Base-by-base conservation (phyloP, 2,113 vertebrate species). In the Carollia perspicillata region DNA sequence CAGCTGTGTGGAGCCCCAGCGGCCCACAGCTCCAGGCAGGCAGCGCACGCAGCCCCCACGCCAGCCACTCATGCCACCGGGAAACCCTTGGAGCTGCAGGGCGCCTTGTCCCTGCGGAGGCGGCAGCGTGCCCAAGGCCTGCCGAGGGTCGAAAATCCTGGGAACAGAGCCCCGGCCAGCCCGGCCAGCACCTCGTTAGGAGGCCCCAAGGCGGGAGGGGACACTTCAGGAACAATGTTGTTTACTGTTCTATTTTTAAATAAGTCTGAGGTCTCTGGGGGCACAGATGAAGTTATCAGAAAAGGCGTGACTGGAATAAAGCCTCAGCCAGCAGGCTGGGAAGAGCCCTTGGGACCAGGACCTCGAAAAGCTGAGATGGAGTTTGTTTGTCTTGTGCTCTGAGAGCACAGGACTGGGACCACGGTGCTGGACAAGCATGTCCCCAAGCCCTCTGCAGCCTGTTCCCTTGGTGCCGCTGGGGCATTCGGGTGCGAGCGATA, bases 211-310 rank as follows among this genome's bases (percentile, higher is more conserved):
- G 13, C 8, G 84, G 69, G 47, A 40, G 49, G 84, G 92, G 89
- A 30, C 60, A 71, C 58, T 71, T 78, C 47, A 96, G 93, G 95
- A 94, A 97, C 91, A 84, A 87, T 69, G 66, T 96, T 98, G 96
- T 97, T 97, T 96, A 97, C 94, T 96, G 95, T 97, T 98, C 97
- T 98, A 97, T 97, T 97, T 98, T 98, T 97, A 97, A 91, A 91
- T 91, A 90, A 89, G 94, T 71, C 94, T 79, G 79, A 97, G 96
- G 94, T 96, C 97, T 97, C 97, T 97, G 74, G 97, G 96, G 97
- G 95, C 89, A 53, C 78, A 94, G 89, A 98, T 98, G 93, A 96
- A 98, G 97, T 96, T 97, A 98, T 98, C 97, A 97, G 96, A 68
- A 96, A 96, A 97, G 96, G 97, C 95, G 26, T 20, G 92, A 93